These are phyloP conservation scores for Heteromormyrus szaboi DNA, from an alignment of 2,797 vertebrate species.

Conservation along the genomic window DNA sequence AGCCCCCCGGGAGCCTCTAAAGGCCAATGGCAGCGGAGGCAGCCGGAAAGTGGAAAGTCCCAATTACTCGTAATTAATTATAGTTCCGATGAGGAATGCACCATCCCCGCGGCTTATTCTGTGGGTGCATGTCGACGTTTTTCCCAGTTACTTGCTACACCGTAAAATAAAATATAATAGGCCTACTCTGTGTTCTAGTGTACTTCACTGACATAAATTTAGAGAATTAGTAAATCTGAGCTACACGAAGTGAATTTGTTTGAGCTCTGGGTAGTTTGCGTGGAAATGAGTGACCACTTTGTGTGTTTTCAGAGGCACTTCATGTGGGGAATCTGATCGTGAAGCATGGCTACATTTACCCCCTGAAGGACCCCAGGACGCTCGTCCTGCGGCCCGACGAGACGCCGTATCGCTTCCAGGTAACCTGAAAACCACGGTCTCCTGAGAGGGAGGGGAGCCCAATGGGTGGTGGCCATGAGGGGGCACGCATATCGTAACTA, in stretches of 20 bases:
- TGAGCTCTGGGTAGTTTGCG: not conserved
- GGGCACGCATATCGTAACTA: not conserved
- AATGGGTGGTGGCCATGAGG: not conserved
- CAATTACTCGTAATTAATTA: slow-evolving; percentile 18
- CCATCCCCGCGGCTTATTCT: not conserved
- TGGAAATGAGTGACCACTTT: not conserved
- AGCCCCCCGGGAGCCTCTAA: not conserved
- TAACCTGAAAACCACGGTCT: slow-evolving; percentile 26
- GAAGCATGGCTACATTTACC: slow-evolving; percentile 63
- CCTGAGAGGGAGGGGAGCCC: not conserved
- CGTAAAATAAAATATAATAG: not conserved
- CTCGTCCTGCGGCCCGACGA: slow-evolving; percentile 52
- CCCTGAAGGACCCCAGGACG: slow-evolving; percentile 51
- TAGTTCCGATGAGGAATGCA: slow-evolving; percentile 15
- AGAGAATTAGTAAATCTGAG: not conserved
- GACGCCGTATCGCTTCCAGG: slow-evolving; percentile 68
- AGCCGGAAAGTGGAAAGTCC: slow-evolving; percentile 10
- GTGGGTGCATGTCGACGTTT: not conserved
- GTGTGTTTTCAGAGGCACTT: slow-evolving; percentile 50
- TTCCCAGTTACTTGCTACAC: not conserved
- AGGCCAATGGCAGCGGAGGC: not conserved
- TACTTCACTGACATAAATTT: not conserved
- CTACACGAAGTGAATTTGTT: not conserved
- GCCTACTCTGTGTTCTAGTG: not conserved
- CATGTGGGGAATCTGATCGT: slow-evolving; percentile 63